Conservation (phyloP, 1,140 invertebrate genomes). For the Rhynchophorus ferrugineus region DNA sequence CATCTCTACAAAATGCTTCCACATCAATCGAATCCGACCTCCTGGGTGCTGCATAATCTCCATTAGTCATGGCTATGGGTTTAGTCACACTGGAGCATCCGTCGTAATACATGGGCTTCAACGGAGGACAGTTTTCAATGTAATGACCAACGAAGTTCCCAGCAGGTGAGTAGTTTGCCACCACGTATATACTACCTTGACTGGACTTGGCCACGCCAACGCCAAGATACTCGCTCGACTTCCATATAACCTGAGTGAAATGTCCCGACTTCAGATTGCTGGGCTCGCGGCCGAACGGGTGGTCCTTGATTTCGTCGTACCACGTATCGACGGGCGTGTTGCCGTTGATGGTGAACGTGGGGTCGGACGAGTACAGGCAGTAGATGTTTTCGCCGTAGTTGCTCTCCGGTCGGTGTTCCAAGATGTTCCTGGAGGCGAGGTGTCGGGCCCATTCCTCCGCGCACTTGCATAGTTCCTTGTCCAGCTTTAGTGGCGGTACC, state of each 20-base stretch:
- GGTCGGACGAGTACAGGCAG: constrained; percentile 64
- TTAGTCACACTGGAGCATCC: not conserved
- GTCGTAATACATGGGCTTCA: constrained; percentile 20
- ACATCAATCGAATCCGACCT: constrained; percentile 13
- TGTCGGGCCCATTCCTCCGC: constrained; percentile 78
- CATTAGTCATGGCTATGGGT: constrained; percentile 12
- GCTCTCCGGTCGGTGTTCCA: constrained; percentile 67
- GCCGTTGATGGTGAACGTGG: constrained; percentile 58
- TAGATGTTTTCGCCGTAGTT: constrained; percentile 80
- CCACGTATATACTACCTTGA: constrained; percentile 69
- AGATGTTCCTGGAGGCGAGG: constrained; percentile 55
- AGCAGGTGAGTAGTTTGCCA: constrained; percentile 79
- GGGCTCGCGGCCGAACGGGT: constrained; percentile 56
- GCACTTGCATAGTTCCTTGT: constrained; percentile 49
- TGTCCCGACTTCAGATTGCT: constrained; percentile 59
- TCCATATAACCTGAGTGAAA: constrained; percentile 77
- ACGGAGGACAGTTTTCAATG: constrained; percentile 62
- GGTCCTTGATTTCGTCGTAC: constrained; percentile 54
- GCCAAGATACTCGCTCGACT: constrained; percentile 64
- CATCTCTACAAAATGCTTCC: constrained; percentile 49
- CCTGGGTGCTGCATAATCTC: not conserved
- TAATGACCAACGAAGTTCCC: constrained; percentile 79
- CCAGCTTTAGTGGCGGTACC: constrained; percentile 54
- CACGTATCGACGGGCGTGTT: constrained; percentile 67
- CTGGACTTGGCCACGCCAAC: constrained; percentile 63